phyloP scores from a whole-genome alignment of 2,888 invertebrate species.

The Ganaspis brasiliensis region DNA sequence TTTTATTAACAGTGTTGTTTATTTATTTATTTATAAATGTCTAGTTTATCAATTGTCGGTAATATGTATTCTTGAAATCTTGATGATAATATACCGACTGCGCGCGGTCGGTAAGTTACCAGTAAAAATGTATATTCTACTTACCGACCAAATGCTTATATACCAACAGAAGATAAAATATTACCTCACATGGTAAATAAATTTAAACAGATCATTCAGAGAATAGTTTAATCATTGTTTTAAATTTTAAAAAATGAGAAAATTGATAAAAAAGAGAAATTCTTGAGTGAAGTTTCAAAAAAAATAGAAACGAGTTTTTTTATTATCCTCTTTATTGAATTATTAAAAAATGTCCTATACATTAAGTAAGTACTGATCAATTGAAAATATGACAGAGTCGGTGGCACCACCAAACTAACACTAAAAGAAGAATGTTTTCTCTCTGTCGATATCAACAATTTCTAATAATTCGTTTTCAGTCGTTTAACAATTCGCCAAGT shows the following conservation, averaged over 20 bases:
- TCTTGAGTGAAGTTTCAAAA: too few relatives aligned
- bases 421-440: slow-evolving; percentile 16
- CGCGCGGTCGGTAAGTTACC: too few relatives aligned
- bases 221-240: too few relatives aligned
- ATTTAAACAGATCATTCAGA: too few relatives aligned
- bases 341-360: slow-evolving; percentile 37
- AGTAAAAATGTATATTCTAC: not conserved
- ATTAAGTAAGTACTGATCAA: slow-evolving; percentile 34
- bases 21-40: too few relatives aligned
- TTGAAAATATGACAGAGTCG: slow-evolving; percentile 37
- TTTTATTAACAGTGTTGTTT: too few relatives aligned
- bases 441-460: slow-evolving; percentile 33
- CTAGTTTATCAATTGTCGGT: too few relatives aligned
- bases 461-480: slow-evolving; percentile 34
- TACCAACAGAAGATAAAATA: not conserved
- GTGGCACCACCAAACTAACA: slow-evolving; percentile 25
- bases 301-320: not conserved
- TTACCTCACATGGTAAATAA: not conserved
- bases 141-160: not conserved
- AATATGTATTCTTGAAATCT: not conserved
- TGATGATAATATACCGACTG: not conserved
- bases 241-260: too few relatives aligned
- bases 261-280: too few relatives aligned
- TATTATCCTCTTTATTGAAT: slow-evolving; percentile 28
- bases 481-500: slow-evolving; percentile 37